Percentiles rank a stretch among this genome's conserved stretches.
phyloP scores from a whole-genome alignment of 2,113 vertebrate genomes.

The Esox niger region DNA sequence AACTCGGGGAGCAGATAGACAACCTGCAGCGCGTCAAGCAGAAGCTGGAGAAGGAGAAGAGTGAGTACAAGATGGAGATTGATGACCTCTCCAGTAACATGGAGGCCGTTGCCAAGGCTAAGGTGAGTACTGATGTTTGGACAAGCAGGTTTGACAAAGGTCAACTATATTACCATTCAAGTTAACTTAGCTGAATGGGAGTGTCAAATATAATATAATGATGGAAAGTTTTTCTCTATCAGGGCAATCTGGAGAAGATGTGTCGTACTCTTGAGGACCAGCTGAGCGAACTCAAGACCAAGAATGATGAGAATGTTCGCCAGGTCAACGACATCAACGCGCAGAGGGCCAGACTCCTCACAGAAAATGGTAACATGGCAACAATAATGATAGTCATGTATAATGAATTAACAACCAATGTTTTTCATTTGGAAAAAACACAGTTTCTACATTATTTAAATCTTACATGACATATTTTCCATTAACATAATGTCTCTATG shows the following conservation, averaged over 20 bases:
- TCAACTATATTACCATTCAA: no score
- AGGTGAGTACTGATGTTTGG: conserved; percentile 13
- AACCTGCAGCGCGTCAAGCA: conserved; percentile 53
- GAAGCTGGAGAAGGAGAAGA: conserved; percentile 55
- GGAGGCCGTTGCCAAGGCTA: conserved; percentile 40
- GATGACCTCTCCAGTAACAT: conserved; percentile 50
- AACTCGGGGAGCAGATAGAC: conserved; percentile 52
- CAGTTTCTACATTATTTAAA: not conserved
- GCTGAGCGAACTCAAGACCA: conserved; percentile 75
- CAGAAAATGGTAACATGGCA: conserved; percentile 44
- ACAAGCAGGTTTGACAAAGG: not conserved
- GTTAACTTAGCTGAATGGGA: not conserved
- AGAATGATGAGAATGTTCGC: conserved; percentile 67
- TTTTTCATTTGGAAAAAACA: no score
- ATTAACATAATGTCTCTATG: not conserved
- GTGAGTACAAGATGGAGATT: conserved; percentile 50
- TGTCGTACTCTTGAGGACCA: conserved; percentile 57
- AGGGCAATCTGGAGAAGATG: conserved; percentile 78
- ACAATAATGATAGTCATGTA: no score
- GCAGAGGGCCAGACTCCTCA: conserved; percentile 42
- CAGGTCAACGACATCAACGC: conserved; percentile 40
- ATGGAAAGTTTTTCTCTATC: conserved; percentile 6
- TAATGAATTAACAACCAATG: not conserved
- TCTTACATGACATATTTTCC: no score
- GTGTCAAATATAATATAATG: no score